Base-by-base conservation (phyloP, 2,113 vertebrate genomes). In the Protobothrops flavoviridis region DNA sequence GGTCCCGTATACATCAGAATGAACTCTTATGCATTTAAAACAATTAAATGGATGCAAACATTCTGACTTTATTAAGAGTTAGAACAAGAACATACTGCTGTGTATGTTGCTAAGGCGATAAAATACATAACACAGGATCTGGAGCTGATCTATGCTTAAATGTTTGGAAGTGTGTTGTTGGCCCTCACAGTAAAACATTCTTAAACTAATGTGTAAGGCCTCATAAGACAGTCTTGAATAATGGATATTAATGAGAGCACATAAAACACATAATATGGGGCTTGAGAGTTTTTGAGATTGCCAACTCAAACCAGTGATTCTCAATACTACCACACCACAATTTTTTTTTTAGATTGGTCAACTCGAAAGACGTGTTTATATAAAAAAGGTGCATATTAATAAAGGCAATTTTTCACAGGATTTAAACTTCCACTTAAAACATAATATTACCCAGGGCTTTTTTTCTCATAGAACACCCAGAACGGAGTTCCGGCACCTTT, bases 101-200 rank as follows among this genome's bases (percentile, higher is more conserved):
- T 53, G 45, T 59, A 59, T 61, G 89, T 93, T 93, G 55, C 92
- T 93, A 93, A 64, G 89, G 56, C 11, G 45, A 93, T 87, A 64
- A 92, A 90, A 93, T 33, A 61, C 74, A 93, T 43, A 64, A 90
- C n/a, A 50, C 69, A 0, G 0, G 23, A 91, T 85, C 87, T 91
- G 52, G 87, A n/a, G 29, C 61, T 74, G 57, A 26, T 92, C 33
- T 59, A n/a, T 87, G 20, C 48, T 69, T 10, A 39, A 39, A 89
- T 20, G 2, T 69, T 26, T 88, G 85, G 56, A 17, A 53, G 7
- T 85, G 15, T 89, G 64, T 26, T 59, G 7, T 20, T 50, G 2
- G 29, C 5, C 39, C 6, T 26, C 48, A 87, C 85, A 89, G 33
- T 88, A 89, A 43, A 48, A 48, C 48, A 45, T 88, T 91, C 24